Evolutionary conservation across 2,888 invertebrate genomes (phyloP).

Genomic region (Agonopterix heracliana): DNA sequence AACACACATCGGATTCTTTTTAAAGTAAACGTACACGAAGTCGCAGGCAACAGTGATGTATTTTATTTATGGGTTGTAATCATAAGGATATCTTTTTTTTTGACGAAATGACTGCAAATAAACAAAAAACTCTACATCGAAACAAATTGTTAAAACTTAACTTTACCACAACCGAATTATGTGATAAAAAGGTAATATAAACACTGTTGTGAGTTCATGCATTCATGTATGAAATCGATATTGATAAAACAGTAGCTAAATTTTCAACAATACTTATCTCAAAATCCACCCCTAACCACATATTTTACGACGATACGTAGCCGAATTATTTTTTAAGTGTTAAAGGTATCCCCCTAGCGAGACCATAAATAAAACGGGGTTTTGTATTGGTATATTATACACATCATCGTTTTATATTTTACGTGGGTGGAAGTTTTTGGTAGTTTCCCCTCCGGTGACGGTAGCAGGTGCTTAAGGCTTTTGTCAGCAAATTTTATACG

Average conservation of each 20-base stretch:
- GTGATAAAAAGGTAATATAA: too few relatives aligned
- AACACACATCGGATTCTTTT: too few relatives aligned
- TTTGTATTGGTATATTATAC: conserved; percentile 20
- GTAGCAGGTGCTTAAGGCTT: conserved; percentile 17
- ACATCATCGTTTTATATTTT: conserved; percentile 29
- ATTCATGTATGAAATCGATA: too few relatives aligned
- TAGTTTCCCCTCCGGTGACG: conserved; percentile 5
- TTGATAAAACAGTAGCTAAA: not conserved
- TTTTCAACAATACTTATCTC: not conserved
- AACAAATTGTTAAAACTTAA: too few relatives aligned
- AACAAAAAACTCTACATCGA: too few relatives aligned
- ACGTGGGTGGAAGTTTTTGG: conserved; percentile 1
- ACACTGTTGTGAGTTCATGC: too few relatives aligned
- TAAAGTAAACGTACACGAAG: too few relatives aligned
- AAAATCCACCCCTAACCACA: conserved; percentile 9
- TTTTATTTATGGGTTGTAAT: too few relatives aligned
- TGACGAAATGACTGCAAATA: too few relatives aligned
- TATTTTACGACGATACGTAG: conserved; percentile 15
- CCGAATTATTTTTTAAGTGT: conserved; percentile 58
- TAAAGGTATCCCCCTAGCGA: conserved; percentile 40
- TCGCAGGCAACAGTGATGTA: too few relatives aligned
- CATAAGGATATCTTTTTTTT: too few relatives aligned
- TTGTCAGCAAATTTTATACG: conserved; percentile 14
- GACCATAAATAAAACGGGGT: conserved; percentile 40
- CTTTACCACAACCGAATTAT: too few relatives aligned